These are phyloP conservation scores for Todiramphus chloris DNA, from an alignment of 2,113 vertebrate species.

Conservation along the genomic window DNA sequence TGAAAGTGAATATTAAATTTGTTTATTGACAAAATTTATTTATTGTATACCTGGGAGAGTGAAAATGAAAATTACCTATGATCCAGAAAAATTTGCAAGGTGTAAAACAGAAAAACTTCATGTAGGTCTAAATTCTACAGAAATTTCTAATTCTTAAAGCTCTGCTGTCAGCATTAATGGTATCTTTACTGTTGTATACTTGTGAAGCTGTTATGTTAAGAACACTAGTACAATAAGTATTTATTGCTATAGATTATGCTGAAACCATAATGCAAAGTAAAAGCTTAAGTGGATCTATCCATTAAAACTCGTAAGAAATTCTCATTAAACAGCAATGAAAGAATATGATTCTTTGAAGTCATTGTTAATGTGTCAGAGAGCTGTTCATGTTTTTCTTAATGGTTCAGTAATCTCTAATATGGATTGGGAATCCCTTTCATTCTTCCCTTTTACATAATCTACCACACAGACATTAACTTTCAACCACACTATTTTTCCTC, in stretches of 20 bases:
- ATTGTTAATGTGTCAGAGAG: background rate
- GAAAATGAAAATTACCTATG: background rate
- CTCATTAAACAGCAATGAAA: background rate
- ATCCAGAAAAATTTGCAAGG: background rate
- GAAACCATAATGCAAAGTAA: background rate
- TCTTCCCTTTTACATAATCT: background rate
- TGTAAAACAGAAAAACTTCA: background rate
- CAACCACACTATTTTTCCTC: background rate
- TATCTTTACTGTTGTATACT: background rate
- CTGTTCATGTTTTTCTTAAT: background rate
- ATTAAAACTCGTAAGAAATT: background rate
- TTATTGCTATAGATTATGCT: background rate
- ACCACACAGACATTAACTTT: background rate
- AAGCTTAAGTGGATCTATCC: background rate
- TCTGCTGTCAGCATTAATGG: background rate
- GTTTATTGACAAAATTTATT: background rate
- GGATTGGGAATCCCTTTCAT: background rate
- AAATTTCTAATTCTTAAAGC: background rate
- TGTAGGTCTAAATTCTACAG: background rate
- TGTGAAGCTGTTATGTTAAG: background rate
- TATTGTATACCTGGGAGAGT: background rate
- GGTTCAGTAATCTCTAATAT: background rate
- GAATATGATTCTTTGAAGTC: background rate
- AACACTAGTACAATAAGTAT: background rate
- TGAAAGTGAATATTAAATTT: background rate